Conservation (phyloP, 2,113 vertebrate species). For the Phocoena sinus region DNA sequence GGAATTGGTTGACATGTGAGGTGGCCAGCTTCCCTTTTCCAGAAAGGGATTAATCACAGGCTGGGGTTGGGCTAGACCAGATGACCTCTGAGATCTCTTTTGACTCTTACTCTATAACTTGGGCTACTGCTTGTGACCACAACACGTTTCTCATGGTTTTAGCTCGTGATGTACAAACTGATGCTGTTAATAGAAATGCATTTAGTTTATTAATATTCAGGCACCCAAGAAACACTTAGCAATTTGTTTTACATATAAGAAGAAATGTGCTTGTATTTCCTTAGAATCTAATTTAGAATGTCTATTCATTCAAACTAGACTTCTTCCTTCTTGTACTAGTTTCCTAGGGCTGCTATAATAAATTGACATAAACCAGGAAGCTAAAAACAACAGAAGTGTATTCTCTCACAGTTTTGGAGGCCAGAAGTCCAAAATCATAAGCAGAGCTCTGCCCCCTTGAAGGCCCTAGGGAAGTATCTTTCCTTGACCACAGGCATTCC, state of each 20-base stretch:
- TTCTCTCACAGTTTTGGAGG: not conserved
- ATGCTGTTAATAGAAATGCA: not conserved
- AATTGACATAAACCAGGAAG: not conserved
- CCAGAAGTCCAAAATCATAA: not conserved
- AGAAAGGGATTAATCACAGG: not conserved
- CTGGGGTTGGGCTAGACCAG: not conserved
- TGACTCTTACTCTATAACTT: not conserved
- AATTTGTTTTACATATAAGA: not conserved
- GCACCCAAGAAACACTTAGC: not conserved
- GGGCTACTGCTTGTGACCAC: not conserved
- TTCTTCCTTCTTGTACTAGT: not conserved
- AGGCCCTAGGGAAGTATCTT: not conserved
- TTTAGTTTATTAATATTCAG: not conserved
- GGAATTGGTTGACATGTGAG: not conserved
- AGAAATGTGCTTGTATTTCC: not conserved
- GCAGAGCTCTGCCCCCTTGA: not conserved
- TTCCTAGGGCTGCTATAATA: not conserved
- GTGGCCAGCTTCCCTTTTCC: not conserved
- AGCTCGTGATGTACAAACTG: not conserved
- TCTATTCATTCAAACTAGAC: not conserved
- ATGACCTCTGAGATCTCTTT: not conserved
- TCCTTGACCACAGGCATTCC: not conserved
- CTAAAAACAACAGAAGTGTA: not conserved
- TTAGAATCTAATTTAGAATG: not conserved
- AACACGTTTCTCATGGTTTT: not conserved